These are phyloP conservation scores for Murina feae DNA, from an alignment of 2,113 vertebrate genomes.

Conservation along the genomic window DNA sequence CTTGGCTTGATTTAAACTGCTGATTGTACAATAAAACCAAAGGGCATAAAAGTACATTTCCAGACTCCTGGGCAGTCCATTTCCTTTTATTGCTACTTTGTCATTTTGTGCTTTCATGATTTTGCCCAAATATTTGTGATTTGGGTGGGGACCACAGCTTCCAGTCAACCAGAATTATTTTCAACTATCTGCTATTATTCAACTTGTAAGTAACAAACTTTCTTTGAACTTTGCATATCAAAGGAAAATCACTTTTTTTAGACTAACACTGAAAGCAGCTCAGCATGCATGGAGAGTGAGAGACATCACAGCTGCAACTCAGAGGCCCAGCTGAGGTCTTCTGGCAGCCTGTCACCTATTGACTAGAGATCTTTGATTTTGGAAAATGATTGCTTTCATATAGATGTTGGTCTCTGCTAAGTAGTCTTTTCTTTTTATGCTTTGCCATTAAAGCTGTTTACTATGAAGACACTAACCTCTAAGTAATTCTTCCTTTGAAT, in stretches of 20 bases:
- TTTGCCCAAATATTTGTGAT: slow-evolving; percentile 62
- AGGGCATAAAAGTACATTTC: slow-evolving; percentile 49
- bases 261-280: slow-evolving; percentile 27
- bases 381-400: slow-evolving; percentile 25
- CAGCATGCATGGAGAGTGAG: neutral
- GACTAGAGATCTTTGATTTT: neutral
- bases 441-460: slow-evolving; percentile 28
- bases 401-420: neutral
- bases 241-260: slow-evolving; percentile 50
- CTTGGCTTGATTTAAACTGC: slow-evolving; percentile 42
- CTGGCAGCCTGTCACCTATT: neutral
- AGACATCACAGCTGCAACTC: neutral
- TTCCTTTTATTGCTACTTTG: slow-evolving; percentile 51
- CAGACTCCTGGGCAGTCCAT: slow-evolving; percentile 13
- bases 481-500: neutral
- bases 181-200: slow-evolving; percentile 26
- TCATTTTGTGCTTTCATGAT: slow-evolving; percentile 55
- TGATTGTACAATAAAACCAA: slow-evolving; percentile 42
- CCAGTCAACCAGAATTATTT: slow-evolving; percentile 40
- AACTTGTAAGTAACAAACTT: slow-evolving; percentile 13
- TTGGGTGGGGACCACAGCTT: slow-evolving; percentile 27
- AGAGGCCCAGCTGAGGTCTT: neutral
- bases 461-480: neutral
- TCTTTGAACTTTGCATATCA: slow-evolving; percentile 68
- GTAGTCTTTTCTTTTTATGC: neutral